phyloP scores from a whole-genome alignment of 2,888 invertebrate species.

The Standfussiana lucernea region DNA sequence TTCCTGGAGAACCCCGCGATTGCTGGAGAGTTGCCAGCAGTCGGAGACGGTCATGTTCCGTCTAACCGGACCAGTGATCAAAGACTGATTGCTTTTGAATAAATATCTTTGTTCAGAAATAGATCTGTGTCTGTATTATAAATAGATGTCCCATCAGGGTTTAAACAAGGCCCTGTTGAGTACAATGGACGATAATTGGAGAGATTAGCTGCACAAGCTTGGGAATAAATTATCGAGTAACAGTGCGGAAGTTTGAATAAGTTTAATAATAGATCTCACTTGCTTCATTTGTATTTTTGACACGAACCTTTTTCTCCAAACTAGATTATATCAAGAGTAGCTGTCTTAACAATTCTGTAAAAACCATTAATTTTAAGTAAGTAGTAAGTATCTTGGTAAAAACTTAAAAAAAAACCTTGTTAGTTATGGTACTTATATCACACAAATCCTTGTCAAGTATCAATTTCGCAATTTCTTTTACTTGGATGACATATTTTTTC shows the following conservation, averaged over 20 bases:
- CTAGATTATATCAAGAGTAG: no score
- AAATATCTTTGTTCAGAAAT: slow-evolving; percentile 40
- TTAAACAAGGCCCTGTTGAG: background rate
- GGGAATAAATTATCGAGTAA: background rate
- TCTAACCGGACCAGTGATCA: slow-evolving; percentile 41
- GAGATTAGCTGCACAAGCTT: background rate
- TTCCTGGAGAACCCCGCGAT: slow-evolving; percentile 45
- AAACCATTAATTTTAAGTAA: no score
- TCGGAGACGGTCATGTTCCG: slow-evolving; percentile 30
- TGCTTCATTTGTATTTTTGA: no score
- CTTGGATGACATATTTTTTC: no score
- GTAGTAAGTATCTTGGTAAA: no score
- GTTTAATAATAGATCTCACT: background rate
- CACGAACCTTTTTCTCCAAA: no score
- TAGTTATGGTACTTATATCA: no score
- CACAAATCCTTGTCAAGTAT: no score
- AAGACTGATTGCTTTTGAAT: slow-evolving; percentile 48
- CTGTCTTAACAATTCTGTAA: no score
- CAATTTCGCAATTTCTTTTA: no score
- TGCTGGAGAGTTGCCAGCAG: slow-evolving; percentile 41
- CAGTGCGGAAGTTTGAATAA: background rate
- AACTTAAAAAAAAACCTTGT: no score
- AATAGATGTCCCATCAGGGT: slow-evolving; percentile 13
- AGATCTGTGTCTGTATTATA: slow-evolving; percentile 5
- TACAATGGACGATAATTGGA: slow-evolving; percentile 7